Evolutionary conservation across 2,113 vertebrate genomes (phyloP), one percentile per base, ranked within the genome.

Genomic region (Phocoena sinus): DNA sequence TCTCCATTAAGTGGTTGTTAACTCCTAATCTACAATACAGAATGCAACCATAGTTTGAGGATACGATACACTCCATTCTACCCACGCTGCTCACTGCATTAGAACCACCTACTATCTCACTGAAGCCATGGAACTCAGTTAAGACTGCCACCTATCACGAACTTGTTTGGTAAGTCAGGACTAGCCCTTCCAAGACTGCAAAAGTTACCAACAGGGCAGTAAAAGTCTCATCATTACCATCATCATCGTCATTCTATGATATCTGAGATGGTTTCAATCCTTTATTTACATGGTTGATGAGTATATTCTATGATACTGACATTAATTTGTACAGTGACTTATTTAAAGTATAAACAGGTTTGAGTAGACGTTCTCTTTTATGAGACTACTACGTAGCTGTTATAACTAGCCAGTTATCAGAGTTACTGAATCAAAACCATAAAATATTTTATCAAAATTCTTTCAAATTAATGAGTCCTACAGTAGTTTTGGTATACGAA

Each of bases 101-200:
- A 58, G 31, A 89, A 68, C 28, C 73, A 80, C 31, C 36, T 58
- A 28, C 73, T 82, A 41, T 13, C 74, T 91, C 79, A 82, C 38
- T 50, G 50, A 82, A 91, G 81, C 73, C 70, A 2, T 0, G 7
- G 68, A 83, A 92, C 62, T 97, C 97, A 83, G 96, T 65, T 79
- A 94, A 97, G 96, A 96, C 89, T 95, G 97, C 95, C 97, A 97
- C 94, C 96, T 97, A 88, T 25, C 97, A 97, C 53, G 38, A 77
- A 86, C 58, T 82, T 94, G 21, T 74, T 84, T 85, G 68, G 56
- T 95, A 70, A 89, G 33, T 86, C 77, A 95, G 33, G 15, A 28
- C 71, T 33, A 58, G 58, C 31, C 95, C 80, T 74, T 85, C 25
- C 38, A 63, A 71, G 63, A 62, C 11, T 74, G 12, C 14, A 36